Evolutionary conservation across 2,888 invertebrate species (phyloP), one percentile per base, ranked within the genome.

Genomic region (Cataglyphis altisquamis): DNA sequence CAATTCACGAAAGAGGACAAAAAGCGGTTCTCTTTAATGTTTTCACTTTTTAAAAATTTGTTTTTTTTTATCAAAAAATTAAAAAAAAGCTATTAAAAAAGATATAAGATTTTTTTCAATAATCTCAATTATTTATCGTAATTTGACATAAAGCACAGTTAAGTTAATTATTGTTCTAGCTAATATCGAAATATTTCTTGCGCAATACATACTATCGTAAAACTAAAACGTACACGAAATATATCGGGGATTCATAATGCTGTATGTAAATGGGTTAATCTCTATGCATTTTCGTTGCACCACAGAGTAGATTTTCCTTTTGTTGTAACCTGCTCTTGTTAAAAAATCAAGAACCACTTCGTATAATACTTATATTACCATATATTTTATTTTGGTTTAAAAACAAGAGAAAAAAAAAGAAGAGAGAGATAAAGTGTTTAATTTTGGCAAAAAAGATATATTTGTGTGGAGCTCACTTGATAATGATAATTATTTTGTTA

Each of bases 241-340:
- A 60, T 57, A 10, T 74, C 41, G 4, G 25, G 15, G 5, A 66
- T 52, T 8, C 18, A 39, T 67, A 67, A 48, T 12, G 21, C 41
- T 32, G 3, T 15, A 25, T 77, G 57, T 57, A 78, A 41, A 60
- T 78, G 57, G 78, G 48, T 78, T 78, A 70, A 78, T 78, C 4
- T 45, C 10, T 57, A 29, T 52, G 15, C 10, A 57, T 70, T 41
- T 68, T 78, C 21, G 41, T 70, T 68, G 21, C 18, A 64, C 55
- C 39, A 32, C 68, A 41, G 41, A 68, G 21, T 57, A 29, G 8
- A 32, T 21, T 45, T 55, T 57, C 15, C 15, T 77, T 57, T 21
- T 21, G 39, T 63, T 67, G 70, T 70, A 18, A 68, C 78, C 32
- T 32, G 70, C 41, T 57, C 57, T 78, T 70, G 41, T 52, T 70